phyloP scores from a whole-genome alignment of 2,113 vertebrate genomes.

The Kobus ellipsiprymnus region DNA sequence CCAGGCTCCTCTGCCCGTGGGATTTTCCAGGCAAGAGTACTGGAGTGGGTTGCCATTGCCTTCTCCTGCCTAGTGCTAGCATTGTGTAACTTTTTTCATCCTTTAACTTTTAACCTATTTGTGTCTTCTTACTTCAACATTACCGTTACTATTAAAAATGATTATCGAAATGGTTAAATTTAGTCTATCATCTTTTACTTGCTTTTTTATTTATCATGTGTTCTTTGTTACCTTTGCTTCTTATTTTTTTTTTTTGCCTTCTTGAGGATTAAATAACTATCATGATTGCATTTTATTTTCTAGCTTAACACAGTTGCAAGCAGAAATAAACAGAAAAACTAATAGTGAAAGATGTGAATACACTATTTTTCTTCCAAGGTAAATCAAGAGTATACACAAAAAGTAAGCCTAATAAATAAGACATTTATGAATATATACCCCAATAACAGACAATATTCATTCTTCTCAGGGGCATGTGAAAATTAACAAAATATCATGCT shows the following conservation, averaged over 20 bases:
- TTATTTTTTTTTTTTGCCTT: not conserved
- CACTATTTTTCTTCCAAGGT: not conserved
- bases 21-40: too few species aligned
- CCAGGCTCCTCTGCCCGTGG: too few species aligned
- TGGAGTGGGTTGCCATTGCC: too few species aligned
- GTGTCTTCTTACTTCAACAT: not conserved
- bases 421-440: not conserved
- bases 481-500: not conserved
- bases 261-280: not conserved
- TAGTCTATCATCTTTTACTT: not conserved
- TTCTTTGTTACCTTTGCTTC: not conserved
- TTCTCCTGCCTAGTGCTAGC: not conserved
- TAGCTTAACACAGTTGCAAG: not conserved
- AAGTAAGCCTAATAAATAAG: not conserved
- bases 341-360: not conserved
- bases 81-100: not conserved
- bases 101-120: not conserved
- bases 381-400: not conserved
- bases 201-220: not conserved
- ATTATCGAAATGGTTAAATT: not conserved
- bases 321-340: not conserved
- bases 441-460: not conserved
- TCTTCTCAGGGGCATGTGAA: not conserved
- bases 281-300: not conserved
- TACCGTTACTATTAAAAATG: not conserved